phyloP scores from a whole-genome alignment of 2,888 invertebrate species.

The Parochlus steinenii region DNA sequence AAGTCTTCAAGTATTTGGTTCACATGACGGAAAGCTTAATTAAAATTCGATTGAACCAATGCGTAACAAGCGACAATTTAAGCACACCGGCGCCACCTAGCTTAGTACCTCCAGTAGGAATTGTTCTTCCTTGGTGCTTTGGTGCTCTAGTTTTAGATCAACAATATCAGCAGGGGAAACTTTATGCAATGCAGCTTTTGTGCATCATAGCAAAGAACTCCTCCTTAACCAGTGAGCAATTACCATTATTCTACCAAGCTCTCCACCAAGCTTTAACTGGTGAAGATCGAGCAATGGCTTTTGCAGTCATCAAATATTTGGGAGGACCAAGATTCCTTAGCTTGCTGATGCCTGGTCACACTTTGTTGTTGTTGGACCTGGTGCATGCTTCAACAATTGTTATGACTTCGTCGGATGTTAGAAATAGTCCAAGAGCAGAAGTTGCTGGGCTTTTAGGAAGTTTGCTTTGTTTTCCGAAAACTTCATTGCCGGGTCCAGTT shows the following conservation, averaged over 20 bases:
- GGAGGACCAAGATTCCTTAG: constrained; percentile 80
- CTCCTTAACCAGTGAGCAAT: constrained; percentile 40
- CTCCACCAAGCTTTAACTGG: constrained; percentile 58
- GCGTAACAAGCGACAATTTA: constrained; percentile 58
- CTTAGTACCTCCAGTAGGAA: constrained; percentile 66
- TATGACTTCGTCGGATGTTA: constrained; percentile 62
- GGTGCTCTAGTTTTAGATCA: constrained; percentile 64
- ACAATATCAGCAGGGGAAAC: constrained; percentile 62
- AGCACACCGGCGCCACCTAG: constrained; percentile 58
- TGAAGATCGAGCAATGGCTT: constrained; percentile 56
- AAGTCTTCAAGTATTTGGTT: constrained; percentile 80
- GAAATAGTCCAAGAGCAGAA: constrained; percentile 66
- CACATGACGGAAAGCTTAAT: constrained; percentile 77
- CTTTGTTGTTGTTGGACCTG: constrained; percentile 71
- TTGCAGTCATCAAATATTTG: constrained; percentile 58
- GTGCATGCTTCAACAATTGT: constrained; percentile 81
- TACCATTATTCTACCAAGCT: constrained; percentile 74
- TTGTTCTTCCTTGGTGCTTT: constrained; percentile 90
- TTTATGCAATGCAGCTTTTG: constrained; percentile 71
- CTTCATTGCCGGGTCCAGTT: constrained; percentile 36
- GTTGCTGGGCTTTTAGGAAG: constrained; percentile 81
- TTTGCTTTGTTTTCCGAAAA: constrained; percentile 62
- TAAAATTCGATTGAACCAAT: constrained; percentile 65
- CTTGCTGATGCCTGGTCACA: constrained; percentile 73
- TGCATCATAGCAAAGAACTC: constrained; percentile 63